A percentile compares a stretch with the other conserved stretches of the same genome.
These are phyloP conservation scores for Arrhopalites spinosus DNA, from an alignment of 2,888 invertebrate genomes.

Conservation along the genomic window DNA sequence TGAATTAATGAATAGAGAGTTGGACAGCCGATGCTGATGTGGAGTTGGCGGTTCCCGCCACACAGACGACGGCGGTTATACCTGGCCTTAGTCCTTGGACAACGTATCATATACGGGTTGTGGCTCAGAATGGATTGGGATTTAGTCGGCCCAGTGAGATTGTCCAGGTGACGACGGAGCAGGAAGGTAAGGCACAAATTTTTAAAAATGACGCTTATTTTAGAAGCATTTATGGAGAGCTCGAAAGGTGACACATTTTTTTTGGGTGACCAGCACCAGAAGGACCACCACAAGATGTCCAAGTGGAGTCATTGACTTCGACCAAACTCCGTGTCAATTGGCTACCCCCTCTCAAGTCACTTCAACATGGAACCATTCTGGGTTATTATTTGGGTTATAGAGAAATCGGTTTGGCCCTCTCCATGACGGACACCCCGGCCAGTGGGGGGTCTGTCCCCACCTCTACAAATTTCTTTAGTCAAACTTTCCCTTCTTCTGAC, in stretches of 20 bases:
- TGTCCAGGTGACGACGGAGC: constrained; percentile 81
- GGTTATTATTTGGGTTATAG: constrained; percentile 73
- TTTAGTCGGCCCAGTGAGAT: constrained; percentile 85
- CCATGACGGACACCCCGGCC: not conserved
- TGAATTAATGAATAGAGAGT: constrained; percentile 40
- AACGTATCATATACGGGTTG: constrained; percentile 83
- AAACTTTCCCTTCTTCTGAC: no score
- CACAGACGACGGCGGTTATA: constrained; percentile 79
- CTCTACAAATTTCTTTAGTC: no score
- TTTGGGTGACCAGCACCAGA: constrained; percentile 71
- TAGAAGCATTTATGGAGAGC: no score
- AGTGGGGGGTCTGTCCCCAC: not conserved
- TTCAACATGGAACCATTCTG: constrained; percentile 82
- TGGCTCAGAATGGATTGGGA: constrained; percentile 87
- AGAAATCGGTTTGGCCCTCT: constrained; percentile 34
- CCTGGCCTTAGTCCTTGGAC: constrained; percentile 81
- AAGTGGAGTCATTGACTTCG: constrained; percentile 79
- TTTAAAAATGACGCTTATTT: no score
- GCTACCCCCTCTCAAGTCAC: constrained; percentile 79
- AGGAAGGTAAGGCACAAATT: constrained; percentile 63
- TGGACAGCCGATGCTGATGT: constrained; percentile 71
- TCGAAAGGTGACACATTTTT: not conserved
- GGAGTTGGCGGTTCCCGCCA: constrained; percentile 79
- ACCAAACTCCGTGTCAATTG: constrained; percentile 84
- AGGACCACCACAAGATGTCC: constrained; percentile 78